These are phyloP conservation scores for Athalia rosae DNA, from an alignment of 2,888 invertebrate genomes.

Conservation along the genomic window DNA sequence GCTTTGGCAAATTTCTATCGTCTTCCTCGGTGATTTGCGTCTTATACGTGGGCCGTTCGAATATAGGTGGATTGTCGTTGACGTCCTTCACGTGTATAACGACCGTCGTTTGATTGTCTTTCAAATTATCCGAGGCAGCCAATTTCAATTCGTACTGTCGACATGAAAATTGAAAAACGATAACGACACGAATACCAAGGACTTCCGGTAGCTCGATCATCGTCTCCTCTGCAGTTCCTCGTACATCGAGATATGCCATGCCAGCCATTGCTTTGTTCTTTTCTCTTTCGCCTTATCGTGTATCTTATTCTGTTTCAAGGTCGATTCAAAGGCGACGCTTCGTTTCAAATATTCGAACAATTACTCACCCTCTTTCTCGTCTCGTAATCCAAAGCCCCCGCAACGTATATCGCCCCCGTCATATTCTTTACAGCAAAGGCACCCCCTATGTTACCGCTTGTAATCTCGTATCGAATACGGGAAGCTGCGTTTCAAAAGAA, in stretches of 20 bases:
- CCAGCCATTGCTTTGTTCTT: too few relatives aligned
- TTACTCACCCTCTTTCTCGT: constrained; percentile 93
- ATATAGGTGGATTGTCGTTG: constrained; percentile 98
- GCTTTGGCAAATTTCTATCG: constrained; percentile 94
- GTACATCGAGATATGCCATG: too few relatives aligned
- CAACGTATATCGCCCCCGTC: constrained; percentile 99
- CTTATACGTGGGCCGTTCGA: constrained; percentile 94
- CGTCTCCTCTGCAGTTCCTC: too few relatives aligned
- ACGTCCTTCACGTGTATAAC: constrained; percentile 98
- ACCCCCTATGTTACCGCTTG: constrained; percentile 98
- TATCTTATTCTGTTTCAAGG: neutral
- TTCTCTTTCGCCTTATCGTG: neutral
- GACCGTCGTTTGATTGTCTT: constrained; percentile 97
- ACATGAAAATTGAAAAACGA: constrained; percentile 35
- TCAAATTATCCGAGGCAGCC: constrained; percentile 96
- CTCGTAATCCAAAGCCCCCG: constrained; percentile 97
- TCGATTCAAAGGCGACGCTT: neutral
- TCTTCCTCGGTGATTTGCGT: constrained; percentile 98
- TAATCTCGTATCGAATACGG: constrained; percentile 99
- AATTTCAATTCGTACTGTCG: constrained; percentile 92
- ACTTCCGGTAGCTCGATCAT: too few relatives aligned
- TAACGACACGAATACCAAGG: too few relatives aligned
- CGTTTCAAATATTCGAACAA: neutral
- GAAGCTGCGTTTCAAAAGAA: constrained; percentile 81
- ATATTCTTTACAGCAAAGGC: constrained; percentile 98